These are phyloP conservation scores for Pseudopipra pipra DNA, from an alignment of 2,113 vertebrate species.

Conservation along the genomic window DNA sequence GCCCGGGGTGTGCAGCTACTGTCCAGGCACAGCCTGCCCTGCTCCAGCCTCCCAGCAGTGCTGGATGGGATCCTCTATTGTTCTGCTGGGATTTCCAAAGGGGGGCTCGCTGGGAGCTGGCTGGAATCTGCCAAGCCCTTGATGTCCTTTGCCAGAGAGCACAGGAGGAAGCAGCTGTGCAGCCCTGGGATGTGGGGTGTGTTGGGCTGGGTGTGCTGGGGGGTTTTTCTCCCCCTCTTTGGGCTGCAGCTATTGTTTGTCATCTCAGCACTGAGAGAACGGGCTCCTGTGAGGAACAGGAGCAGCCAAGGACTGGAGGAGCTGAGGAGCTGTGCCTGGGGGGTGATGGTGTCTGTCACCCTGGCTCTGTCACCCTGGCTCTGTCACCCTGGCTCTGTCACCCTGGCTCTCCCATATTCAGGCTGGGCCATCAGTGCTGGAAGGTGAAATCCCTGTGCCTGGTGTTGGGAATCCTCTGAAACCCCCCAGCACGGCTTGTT, in stretches of 20 bases:
- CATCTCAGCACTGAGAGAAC: neutral
- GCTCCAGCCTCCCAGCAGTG: neutral
- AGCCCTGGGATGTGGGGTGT: rapidly evolving
- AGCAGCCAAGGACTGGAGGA: neutral
- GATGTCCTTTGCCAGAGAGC: neutral
- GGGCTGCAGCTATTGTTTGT: neutral
- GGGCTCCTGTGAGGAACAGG: neutral
- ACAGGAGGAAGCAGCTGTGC: neutral
- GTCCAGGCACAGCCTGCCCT: neutral
- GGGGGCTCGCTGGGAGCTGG: neutral
- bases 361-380: no score
- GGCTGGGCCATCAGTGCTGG: neutral
- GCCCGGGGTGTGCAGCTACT: rapidly evolving
- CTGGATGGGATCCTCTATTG: neutral
- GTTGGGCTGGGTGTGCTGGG: no score
- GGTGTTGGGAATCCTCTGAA: neutral
- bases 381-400: neutral
- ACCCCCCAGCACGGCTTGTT: neutral
- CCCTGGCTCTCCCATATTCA: neutral
- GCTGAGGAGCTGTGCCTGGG: neutral
- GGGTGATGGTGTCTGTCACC: neutral
- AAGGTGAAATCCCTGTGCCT: no score
- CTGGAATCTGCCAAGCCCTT: neutral
- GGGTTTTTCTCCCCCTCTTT: neutral
- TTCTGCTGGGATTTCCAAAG: neutral